Evolutionary conservation across 2,888 invertebrate species (phyloP), one percentile per base, ranked within the genome.

Genomic region (Ophonus ardosiacus): DNA sequence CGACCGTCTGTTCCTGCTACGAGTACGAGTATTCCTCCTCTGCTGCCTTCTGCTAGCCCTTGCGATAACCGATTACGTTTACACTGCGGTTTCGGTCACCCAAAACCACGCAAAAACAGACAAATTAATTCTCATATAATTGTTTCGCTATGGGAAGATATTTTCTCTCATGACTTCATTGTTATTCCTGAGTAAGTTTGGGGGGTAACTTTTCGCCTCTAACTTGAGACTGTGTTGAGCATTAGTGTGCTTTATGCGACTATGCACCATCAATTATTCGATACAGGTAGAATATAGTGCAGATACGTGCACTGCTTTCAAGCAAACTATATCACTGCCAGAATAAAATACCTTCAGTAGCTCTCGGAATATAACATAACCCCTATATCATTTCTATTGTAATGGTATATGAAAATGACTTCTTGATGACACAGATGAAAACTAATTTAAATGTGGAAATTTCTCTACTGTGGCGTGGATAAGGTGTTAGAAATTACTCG

Each of bases 221-320:
- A 51, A 51, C 43, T 51, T 51, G 43, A 51, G 43, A 51, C 7
- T 51, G 43, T 13, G 31, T 31, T 31, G 43, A 51, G 57, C 78
- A 78, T 78, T 78, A 78, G 57, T 51, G 40, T 76, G 79, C 80
- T 59, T 80, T 81, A 81, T 81, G 63, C 31, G 81, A 81, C 63
- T 81, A 81, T 81, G 43, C 40, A 40, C 81, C 81, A 81, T 81
- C 81, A 81, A 81, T 81, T 81, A 81, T 81, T 81, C 81, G 81
- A 81, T 81, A 81, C 81, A 81, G 81, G 81, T 81, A 81, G 81
- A 65, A 65, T 81, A 81, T 81, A 81, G 65, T 81, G 81, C 65
- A 43, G 65, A 17, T 65, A 81, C 81, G 81, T 81, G 81, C 80
- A 61, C 7, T 38, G 68, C 31, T 68, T 51, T 10, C 7, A 8